Evolutionary conservation across 2,888 invertebrate genomes (phyloP).

Genomic region (Eustalomyia histrio): DNA sequence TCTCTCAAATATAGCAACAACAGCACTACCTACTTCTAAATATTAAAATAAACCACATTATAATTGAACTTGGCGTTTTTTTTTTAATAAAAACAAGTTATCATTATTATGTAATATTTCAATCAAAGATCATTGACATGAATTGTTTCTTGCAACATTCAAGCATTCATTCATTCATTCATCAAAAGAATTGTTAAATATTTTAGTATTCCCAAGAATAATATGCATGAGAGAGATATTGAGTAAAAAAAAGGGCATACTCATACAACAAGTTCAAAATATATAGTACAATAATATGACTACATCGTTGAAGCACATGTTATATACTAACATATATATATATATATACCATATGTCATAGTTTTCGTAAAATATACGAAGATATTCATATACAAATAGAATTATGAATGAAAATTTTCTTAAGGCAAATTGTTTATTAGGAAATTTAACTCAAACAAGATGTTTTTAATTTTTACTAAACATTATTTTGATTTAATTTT

Average conservation of each 20-base stretch:
- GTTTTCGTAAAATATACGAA: background rate
- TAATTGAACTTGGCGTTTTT: too few relatives aligned
- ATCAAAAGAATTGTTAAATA: slow-evolving; percentile 18
- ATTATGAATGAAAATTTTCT: background rate
- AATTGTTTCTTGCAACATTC: background rate
- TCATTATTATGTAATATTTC: too few relatives aligned
- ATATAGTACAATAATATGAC: slow-evolving; percentile 4
- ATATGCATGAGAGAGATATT: slow-evolving; percentile 21
- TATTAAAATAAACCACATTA: too few relatives aligned
- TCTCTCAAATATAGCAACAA: too few relatives aligned
- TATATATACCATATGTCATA: background rate
- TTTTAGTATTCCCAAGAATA: slow-evolving; percentile 3
- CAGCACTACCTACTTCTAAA: too few relatives aligned
- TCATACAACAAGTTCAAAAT: background rate
- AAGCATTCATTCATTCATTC: background rate
- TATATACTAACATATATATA: background rate
- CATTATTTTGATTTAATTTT: too few relatives aligned
- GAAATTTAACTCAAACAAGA: too few relatives aligned
- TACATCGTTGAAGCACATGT: slow-evolving; percentile 17
- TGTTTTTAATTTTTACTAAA: too few relatives aligned
- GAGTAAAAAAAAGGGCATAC: slow-evolving; percentile 14
- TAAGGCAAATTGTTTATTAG: background rate
- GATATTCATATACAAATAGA: background rate
- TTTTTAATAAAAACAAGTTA: too few relatives aligned
- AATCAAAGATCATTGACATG: background rate